These are phyloP conservation scores for Leptopilina drosophilae DNA, from an alignment of 2,888 invertebrate genomes.

Conservation along the genomic window DNA sequence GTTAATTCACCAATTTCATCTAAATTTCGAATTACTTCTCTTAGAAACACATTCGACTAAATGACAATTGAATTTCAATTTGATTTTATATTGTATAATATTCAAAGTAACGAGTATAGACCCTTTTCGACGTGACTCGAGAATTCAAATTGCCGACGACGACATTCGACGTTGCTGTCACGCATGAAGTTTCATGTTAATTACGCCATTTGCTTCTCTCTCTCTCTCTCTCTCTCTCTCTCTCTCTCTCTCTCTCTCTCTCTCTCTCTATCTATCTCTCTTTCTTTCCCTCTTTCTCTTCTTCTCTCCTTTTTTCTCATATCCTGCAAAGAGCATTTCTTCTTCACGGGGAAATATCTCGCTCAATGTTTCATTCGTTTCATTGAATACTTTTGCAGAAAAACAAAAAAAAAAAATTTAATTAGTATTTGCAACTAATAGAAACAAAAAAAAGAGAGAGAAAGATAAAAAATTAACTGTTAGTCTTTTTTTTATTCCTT, in stretches of 20 bases:
- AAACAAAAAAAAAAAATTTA: conserved; percentile 1
- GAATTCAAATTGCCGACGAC: conserved; percentile 26
- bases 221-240: neutral
- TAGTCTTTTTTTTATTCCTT: no score
- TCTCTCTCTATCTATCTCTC: neutral
- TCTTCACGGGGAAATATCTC: conserved; percentile 16
- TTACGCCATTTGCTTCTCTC: conserved; percentile 20
- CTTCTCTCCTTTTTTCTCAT: neutral
- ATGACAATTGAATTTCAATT: conserved; percentile 15
- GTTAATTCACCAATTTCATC: no score
- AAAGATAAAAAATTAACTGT: neutral
- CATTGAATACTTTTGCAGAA: conserved; percentile 3
- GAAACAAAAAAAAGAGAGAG: neutral
- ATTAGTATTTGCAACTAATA: neutral
- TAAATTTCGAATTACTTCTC: neutral
- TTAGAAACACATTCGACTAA: neutral
- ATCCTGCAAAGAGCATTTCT: conserved; percentile 24
- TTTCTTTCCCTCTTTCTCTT: neutral
- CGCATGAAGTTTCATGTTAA: conserved; percentile 18
- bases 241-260: neutral
- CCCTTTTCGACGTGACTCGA: neutral
- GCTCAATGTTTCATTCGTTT: conserved; percentile 2
- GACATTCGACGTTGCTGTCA: conserved; percentile 27
- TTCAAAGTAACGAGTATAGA: neutral
- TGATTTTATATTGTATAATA: neutral